phyloP scores from a whole-genome alignment of 1,140 invertebrate species.

The Lasaia peninsularis region DNA sequence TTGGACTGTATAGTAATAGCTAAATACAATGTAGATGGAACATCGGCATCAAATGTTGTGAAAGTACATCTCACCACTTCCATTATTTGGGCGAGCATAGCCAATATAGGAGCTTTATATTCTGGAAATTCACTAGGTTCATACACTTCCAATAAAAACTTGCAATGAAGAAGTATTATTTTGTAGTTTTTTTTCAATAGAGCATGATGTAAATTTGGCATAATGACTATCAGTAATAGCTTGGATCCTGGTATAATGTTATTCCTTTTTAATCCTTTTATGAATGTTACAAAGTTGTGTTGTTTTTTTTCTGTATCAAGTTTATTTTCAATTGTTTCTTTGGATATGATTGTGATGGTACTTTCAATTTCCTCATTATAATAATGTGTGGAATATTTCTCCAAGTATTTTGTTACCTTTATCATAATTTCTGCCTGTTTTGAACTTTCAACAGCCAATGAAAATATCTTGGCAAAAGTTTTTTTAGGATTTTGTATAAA shows the following conservation, averaged over 20 bases:
- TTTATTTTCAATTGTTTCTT: slow-evolving; percentile 34
- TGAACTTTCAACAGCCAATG: slow-evolving; percentile 47
- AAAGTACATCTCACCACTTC: slow-evolving; percentile 54
- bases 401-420: slow-evolving; percentile 43
- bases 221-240: slow-evolving; percentile 53
- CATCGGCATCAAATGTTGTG: slow-evolving; percentile 35
- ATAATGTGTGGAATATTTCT: slow-evolving; percentile 50
- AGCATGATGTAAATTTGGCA: slow-evolving; percentile 54
- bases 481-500: slow-evolving; percentile 57
- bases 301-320: slow-evolving; percentile 37
- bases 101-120: slow-evolving; percentile 56
- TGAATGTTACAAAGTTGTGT: slow-evolving; percentile 49
- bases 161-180: slow-evolving; percentile 44
- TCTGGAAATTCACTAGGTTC: slow-evolving; percentile 40
- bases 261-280: slow-evolving; percentile 37
- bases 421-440: slow-evolving; percentile 52
- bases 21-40: slow-evolving; percentile 39
- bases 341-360: slow-evolving; percentile 37
- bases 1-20: slow-evolving; percentile 38
- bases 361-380: slow-evolving; percentile 54
- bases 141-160: slow-evolving; percentile 40
- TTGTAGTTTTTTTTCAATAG: slow-evolving; percentile 41
- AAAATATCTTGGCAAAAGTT: slow-evolving; percentile 50
- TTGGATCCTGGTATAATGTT: slow-evolving; percentile 42
- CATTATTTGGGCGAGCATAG: slow-evolving; percentile 56